Evolutionary conservation across 2,888 invertebrate species (phyloP).

Genomic region (Stegana nigrithorax): DNA sequence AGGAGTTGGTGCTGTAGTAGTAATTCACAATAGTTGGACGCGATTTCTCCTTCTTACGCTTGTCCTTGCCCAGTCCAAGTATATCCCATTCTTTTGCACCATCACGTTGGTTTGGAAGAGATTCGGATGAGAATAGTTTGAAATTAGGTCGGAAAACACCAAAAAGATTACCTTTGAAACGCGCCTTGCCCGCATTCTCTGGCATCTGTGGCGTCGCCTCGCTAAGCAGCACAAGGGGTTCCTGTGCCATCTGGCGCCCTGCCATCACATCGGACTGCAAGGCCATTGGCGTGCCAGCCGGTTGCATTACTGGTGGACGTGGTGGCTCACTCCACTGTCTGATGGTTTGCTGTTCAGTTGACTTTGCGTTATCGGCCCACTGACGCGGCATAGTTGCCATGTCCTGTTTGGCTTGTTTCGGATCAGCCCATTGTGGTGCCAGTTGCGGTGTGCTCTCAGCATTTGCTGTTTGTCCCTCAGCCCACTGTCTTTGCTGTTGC

Average conservation of each 20-base stretch:
- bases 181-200: conserved; percentile 40
- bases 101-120: conserved; percentile 28
- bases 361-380: conserved; percentile 18
- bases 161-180: conserved; percentile 64
- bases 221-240: conserved; percentile 27
- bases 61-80: conserved; percentile 40
- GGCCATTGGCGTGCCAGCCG: background rate
- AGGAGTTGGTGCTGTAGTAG: conserved; percentile 33
- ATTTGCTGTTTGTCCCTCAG: conserved; percentile 5
- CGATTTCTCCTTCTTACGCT: conserved; percentile 39
- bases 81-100: conserved; percentile 32
- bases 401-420: background rate
- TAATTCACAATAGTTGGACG: conserved; percentile 48
- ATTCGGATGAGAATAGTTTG: conserved; percentile 31
- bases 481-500: conserved; percentile 6
- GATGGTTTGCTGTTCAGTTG: background rate
- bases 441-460: background rate
- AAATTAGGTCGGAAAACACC: conserved; percentile 48
- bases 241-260: conserved; percentile 17
- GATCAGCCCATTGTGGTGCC: conserved; percentile 17
- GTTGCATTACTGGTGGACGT: background rate
- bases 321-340: background rate
- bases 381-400: conserved; percentile 11
- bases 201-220: conserved; percentile 53
- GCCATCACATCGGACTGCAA: conserved; percentile 1